These are phyloP conservation scores for Acanthisitta chloris DNA, from an alignment of 2,113 vertebrate species.

Conservation along the genomic window DNA sequence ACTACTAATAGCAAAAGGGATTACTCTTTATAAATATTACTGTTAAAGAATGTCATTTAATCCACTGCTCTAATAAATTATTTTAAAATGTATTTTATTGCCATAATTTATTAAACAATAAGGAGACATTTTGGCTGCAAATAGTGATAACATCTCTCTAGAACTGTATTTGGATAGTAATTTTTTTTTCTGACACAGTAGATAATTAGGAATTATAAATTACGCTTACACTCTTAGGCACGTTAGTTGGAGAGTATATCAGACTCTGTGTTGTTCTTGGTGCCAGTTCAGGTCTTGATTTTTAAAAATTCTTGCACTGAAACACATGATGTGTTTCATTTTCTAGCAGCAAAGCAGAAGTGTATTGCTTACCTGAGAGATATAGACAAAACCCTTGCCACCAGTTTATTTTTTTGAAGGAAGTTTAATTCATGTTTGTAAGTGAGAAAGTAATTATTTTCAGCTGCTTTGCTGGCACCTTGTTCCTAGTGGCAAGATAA, in stretches of 20 bases:
- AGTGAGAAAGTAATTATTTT: neutral
- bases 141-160: conserved; percentile 48
- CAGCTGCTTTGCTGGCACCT: neutral
- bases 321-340: neutral
- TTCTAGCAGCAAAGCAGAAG: neutral
- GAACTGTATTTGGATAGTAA: conserved; percentile 9
- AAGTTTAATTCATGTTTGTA: neutral
- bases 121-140: conserved; percentile 58
- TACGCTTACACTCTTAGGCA: neutral
- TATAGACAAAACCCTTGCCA: neutral
- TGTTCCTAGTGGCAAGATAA: neutral
- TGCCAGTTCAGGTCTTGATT: conserved; percentile 8
- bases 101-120: conserved; percentile 63
- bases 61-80: conserved; percentile 56
- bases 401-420: neutral
- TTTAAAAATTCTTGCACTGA: neutral
- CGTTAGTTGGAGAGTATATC: neutral
- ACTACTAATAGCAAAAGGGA: conserved; percentile 41
- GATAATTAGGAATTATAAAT: conserved; percentile 61
- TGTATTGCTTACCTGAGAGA: neutral
- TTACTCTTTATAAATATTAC: conserved; percentile 65
- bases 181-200: conserved; percentile 24
- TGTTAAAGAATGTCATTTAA: conserved; percentile 56
- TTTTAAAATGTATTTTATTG: conserved; percentile 65
- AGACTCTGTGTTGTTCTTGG: neutral